Conservation (phyloP, 2,113 vertebrate genomes). For the Cichladusa arquata region DNA sequence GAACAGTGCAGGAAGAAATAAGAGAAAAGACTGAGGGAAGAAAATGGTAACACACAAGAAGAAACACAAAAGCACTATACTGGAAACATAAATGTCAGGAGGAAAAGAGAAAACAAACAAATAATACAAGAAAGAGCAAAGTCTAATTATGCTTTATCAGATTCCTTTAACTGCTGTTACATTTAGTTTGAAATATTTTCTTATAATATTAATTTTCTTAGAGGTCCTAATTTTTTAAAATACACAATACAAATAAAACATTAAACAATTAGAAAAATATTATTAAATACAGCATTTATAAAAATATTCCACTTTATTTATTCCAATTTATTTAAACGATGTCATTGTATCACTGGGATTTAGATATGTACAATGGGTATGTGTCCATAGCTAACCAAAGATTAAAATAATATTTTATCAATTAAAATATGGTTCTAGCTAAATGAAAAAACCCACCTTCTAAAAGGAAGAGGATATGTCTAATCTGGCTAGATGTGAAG, state of each 20-base stretch:
- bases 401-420: background rate
- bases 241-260: background rate
- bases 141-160: background rate
- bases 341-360: background rate
- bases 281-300: background rate
- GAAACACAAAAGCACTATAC: background rate
- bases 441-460: background rate
- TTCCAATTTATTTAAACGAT: background rate
- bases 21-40: background rate
- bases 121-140: background rate
- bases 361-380: fast-evolving
- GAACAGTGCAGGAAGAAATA: background rate
- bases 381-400: background rate
- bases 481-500: background rate
- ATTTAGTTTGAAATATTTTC: background rate
- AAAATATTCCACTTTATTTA: background rate
- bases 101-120: background rate
- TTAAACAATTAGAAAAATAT: background rate
- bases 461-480: background rate
- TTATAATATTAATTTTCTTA: background rate
- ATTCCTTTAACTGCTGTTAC: background rate
- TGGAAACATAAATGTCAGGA: background rate
- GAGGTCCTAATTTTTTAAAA: background rate
- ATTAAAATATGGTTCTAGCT: background rate
- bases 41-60: background rate